Evolutionary conservation across 2,797 vertebrate genomes (phyloP), one percentile per base, ranked within the genome.

Genomic region (Somateria mollissima): DNA sequence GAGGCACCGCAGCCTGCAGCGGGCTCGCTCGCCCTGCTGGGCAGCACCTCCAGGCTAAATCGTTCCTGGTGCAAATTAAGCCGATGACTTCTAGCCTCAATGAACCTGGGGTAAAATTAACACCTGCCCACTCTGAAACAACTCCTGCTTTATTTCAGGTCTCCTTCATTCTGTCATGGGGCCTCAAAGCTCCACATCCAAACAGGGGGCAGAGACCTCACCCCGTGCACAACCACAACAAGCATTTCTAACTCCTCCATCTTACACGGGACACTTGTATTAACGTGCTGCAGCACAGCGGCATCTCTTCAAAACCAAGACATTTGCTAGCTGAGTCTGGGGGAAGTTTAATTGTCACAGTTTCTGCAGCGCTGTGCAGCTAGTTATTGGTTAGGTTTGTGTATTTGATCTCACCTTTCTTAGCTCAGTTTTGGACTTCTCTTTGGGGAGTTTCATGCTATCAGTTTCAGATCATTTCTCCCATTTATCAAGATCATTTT

Each of bases 401-500:
- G 21, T 2, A 5, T 79, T 80, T 74, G 56, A 45, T 64, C 57
- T 92, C 87, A 67, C 69, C 90, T 87, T 74, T 22, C 78, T 51
- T 8, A 34, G 60, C 11, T 51, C 39, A 30, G 75, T 2, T 1
- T 64, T 12, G 3, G 39, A 13, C 27, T 56, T n/a, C 87, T 43
- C 74, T 53, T 70, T 30, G 14, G 78, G 75, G 53, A 94, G 30
- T 36, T 49, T 61, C 65, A 56, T 13, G 34, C 74, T 78, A 13
- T 36, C 20, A 61, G 89, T 91, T 93, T 92, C 84, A 89, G 87
- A 85, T 54, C 53, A 80, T 85, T 93, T 92, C 91, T 87, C 72
- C 78, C 81, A 85, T 49, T 85, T 80, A 77, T 30, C 84, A 87
- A 66, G 65, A 86, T 82, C 17, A 27, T 71, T 95, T 80, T 32